Percentiles rank a stretch among this genome's conserved stretches.
Evolutionary conservation across 2,797 vertebrate genomes (phyloP).

Genomic region (Siniperca scherzeri): DNA sequence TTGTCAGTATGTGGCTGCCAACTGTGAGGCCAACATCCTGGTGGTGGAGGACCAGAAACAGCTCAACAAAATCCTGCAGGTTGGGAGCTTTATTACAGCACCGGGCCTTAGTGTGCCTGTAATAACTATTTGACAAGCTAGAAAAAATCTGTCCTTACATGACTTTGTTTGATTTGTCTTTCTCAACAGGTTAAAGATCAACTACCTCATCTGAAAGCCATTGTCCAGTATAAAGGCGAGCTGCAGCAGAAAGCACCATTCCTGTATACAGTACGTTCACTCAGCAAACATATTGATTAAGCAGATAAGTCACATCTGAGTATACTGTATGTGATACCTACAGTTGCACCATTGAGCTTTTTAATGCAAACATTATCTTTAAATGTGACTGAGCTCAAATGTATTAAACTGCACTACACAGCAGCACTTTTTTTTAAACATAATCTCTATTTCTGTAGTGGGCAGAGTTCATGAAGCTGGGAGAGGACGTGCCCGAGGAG

Average conservation of each 20-base stretch:
- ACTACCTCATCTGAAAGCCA: conserved; percentile 87
- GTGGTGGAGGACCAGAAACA: conserved; percentile 88
- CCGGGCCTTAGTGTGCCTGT: background rate
- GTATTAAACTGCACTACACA: background rate
- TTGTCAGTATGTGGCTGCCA: conserved; percentile 84
- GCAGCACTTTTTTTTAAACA: background rate
- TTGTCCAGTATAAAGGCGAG: conserved; percentile 87
- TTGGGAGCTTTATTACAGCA: conserved; percentile 42
- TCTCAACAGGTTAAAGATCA: conserved; percentile 83
- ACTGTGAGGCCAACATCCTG: conserved; percentile 85
- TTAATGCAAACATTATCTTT: background rate
- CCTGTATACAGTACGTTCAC: conserved; percentile 83
- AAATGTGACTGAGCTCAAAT: background rate
- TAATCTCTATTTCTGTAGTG: conserved; percentile 74
- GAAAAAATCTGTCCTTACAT: background rate
- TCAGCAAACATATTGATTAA: background rate
- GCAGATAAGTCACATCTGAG: conserved; percentile 16
- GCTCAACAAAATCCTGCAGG: conserved; percentile 88
- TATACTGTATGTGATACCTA: background rate
- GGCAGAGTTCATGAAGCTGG: conserved; percentile 87
- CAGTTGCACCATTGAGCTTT: background rate
- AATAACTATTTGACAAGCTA: background rate
- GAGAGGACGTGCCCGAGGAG: conserved; percentile 77
- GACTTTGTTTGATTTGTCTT: conserved; percentile 14
- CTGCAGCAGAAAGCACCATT: conserved; percentile 77